Base-by-base conservation (phyloP, 2,797 vertebrate genomes). In the Staurois parvus region DNA sequence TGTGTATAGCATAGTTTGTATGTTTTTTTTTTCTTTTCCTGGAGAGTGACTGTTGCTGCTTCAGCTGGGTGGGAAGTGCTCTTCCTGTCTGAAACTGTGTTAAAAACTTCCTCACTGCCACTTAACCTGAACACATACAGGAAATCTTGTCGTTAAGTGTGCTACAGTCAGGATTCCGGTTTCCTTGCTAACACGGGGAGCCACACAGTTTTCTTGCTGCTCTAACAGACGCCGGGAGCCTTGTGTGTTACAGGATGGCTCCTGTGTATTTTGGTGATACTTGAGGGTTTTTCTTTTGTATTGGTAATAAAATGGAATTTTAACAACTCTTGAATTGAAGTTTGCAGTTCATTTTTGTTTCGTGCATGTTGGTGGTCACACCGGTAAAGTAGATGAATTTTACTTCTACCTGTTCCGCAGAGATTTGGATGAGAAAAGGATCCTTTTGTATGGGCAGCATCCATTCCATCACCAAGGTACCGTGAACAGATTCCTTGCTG, bases 101-200 rank as follows among this genome's bases (percentile, higher is more conserved):
- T 78, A 67, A 74, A 75, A 74, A 78, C 62, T 74, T 84, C 85
- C 81, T 84, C 85, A 87, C 85, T 87, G 85, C 85, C 85, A 84
- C 81, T 87, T 83, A 59, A 76, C 80, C 80, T 87, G 78, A 59
- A 77, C 56, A 67, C 56, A 28, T 75, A 87, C 80, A 87, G 85
- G 85, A 87, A 87, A 75, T 24, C 13, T 48, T 62, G 56, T 79
- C 68, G n/a, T 3, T 19, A 32, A 52, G 67, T 68, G 30, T 7
- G 17, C 56, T 75, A 79, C n/a, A 67, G 75, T 56, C 76, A 42
- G 64, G 34, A 69, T 74, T 87, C 69, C 80, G 42, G 81, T 83
- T 66, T 37, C 73, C 72, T 40, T 29, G 19, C 34, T 70, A 56
- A 68, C 80, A 74, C 59, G 37, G 69, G 67, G 48, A 30, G 64